Evolutionary conservation across 2,888 invertebrate species (phyloP).

Genomic region (Rutpela maculata): DNA sequence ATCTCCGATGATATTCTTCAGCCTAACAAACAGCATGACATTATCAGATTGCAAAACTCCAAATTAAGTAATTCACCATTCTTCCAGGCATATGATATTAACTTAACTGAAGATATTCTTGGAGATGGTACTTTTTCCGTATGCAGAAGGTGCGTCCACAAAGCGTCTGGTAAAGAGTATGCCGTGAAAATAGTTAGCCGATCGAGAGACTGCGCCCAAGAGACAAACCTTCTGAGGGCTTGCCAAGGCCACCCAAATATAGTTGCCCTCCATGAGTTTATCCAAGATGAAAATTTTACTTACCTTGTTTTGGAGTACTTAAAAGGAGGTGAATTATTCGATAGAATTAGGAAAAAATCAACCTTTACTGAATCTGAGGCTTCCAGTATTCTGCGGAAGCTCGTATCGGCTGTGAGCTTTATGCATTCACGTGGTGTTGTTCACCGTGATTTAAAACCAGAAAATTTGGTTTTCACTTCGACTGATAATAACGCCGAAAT

Average conservation of each 20-base stretch:
- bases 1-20: slow-evolving; percentile 84
- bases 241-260: slow-evolving; percentile 95
- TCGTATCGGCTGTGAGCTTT: slow-evolving; percentile 88
- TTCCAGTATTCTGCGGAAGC: slow-evolving; percentile 85
- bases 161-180: slow-evolving; percentile 80
- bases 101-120: slow-evolving; percentile 81
- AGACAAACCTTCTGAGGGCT: slow-evolving; percentile 85
- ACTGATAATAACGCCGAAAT: slow-evolving; percentile 77
- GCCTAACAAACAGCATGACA: slow-evolving; percentile 75
- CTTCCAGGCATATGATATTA: slow-evolving; percentile 89
- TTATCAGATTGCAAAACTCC: slow-evolving; percentile 64
- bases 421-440: slow-evolving; percentile 91
- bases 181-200: slow-evolving; percentile 92
- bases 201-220: slow-evolving; percentile 81
- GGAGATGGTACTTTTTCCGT: slow-evolving; percentile 95
- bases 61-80: slow-evolving; percentile 83
- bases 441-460: slow-evolving; percentile 96
- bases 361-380: slow-evolving; percentile 87
- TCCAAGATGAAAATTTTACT: slow-evolving; percentile 87
- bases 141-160: slow-evolving; percentile 87
- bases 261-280: slow-evolving; percentile 88
- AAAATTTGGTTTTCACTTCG: slow-evolving; percentile 84
- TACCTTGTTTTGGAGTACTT: slow-evolving; percentile 94
- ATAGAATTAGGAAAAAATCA: slow-evolving; percentile 79
- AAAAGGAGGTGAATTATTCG: slow-evolving; percentile 87